Evolutionary conservation across 2,888 invertebrate species (phyloP).

Genomic region (Brachypalpus laphriformis): DNA sequence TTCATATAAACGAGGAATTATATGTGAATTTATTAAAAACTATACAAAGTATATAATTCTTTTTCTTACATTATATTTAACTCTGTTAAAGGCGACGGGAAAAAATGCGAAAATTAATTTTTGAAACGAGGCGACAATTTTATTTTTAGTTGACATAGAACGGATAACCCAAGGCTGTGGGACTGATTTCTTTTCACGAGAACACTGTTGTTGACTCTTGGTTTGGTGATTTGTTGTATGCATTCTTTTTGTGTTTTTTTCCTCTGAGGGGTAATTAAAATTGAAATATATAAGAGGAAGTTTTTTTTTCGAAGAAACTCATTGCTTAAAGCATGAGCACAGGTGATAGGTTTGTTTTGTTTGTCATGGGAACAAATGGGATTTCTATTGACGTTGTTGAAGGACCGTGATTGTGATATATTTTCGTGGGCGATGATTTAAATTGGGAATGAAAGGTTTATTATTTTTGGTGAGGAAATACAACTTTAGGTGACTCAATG

Average conservation of each 20-base stretch:
- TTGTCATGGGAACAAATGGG: conserved; percentile 19
- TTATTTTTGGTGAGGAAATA: neutral
- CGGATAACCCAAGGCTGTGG: conserved; percentile 66
- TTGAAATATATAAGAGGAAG: conserved; percentile 47
- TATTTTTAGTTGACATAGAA: conserved; percentile 71
- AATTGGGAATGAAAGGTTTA: conserved; percentile 12
- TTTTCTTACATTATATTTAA: conserved; percentile 34
- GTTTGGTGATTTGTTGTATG: conserved; percentile 48
- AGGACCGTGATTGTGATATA: conserved; percentile 8
- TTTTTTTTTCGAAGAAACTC: conserved; percentile 5
- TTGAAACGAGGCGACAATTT: conserved; percentile 59
- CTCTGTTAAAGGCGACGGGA: conserved; percentile 23
- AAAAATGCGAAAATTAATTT: conserved; percentile 55
- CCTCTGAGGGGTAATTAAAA: conserved; percentile 62
- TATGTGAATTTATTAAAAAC: neutral
- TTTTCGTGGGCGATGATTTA: conserved; percentile 48
- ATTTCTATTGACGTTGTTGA: conserved; percentile 39
- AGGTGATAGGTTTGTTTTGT: conserved; percentile 32
- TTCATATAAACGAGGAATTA: neutral
- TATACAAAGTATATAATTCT: neutral
- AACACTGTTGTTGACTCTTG: conserved; percentile 42
- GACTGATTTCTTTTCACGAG: conserved; percentile 25
- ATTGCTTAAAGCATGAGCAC: conserved; percentile 34
- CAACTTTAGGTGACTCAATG: neutral
- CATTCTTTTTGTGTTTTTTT: conserved; percentile 25